Evolutionary conservation across 2,888 invertebrate species (phyloP).

Genomic region (Diloba caeruleocephala): DNA sequence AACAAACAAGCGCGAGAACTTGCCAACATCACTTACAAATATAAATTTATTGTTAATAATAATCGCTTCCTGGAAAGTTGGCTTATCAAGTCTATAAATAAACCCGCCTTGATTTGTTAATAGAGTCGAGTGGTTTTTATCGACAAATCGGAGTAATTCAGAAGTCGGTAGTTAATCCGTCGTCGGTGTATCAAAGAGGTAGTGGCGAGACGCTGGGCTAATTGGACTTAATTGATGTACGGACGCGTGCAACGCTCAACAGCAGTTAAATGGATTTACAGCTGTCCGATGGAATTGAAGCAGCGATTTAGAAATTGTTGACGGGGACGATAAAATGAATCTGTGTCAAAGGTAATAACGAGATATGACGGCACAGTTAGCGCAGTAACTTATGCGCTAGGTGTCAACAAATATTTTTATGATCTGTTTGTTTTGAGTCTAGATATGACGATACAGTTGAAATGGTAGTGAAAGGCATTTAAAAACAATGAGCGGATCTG

Average conservation of each 20-base stretch:
- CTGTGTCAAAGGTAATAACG: conserved; percentile 54
- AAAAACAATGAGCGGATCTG: too few species aligned
- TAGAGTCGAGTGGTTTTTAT: conserved; percentile 36
- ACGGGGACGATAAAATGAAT: conserved; percentile 55
- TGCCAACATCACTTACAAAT: conserved; percentile 61
- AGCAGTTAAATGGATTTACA: conserved; percentile 77
- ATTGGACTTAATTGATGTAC: conserved; percentile 80
- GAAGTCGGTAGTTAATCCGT: conserved; percentile 58
- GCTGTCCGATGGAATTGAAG: conserved; percentile 69
- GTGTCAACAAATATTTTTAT: too few species aligned
- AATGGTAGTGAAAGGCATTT: too few species aligned
- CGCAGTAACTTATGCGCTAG: too few species aligned
- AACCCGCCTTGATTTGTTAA: conserved; percentile 38
- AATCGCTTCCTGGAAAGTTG: conserved; percentile 71
- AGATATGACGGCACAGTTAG: too few species aligned
- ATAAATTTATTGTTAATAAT: conserved; percentile 60
- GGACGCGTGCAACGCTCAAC: conserved; percentile 69
- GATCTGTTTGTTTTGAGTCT: too few species aligned
- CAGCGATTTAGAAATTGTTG: conserved; percentile 70
- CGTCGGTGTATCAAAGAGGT: conserved; percentile 74
- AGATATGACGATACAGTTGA: too few species aligned
- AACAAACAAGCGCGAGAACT: conserved; percentile 70
- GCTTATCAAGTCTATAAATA: conserved; percentile 48
- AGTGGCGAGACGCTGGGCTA: conserved; percentile 64
- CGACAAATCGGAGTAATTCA: conserved; percentile 58